Percentiles rank a stretch among this genome's conserved stretches.
phyloP scores from a whole-genome alignment of 2,888 invertebrate genomes.

The Drosophila lutescens region DNA sequence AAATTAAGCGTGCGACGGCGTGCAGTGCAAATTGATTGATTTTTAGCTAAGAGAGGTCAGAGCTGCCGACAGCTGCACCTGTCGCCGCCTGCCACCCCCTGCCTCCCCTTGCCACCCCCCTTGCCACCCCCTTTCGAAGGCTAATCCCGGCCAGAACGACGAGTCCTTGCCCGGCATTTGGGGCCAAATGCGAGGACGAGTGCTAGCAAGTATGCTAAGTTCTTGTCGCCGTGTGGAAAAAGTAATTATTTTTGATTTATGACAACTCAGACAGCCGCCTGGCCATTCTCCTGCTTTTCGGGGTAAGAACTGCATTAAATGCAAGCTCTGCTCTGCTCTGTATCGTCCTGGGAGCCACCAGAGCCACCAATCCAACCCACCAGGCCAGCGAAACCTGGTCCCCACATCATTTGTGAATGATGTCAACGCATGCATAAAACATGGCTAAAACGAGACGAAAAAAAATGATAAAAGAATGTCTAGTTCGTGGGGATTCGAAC shows the following conservation, averaged over 20 bases:
- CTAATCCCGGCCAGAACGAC: constrained; percentile 6
- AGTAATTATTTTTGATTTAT: constrained; percentile 44
- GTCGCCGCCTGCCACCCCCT: neutral
- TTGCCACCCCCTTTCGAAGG: neutral
- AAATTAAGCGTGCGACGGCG: neutral
- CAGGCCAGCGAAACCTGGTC: constrained; percentile 8
- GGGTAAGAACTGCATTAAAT: constrained; percentile 22
- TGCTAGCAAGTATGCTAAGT: constrained; percentile 25
- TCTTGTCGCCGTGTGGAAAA: constrained; percentile 27
- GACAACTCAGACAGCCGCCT: constrained; percentile 36
- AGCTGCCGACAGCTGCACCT: constrained; percentile 8
- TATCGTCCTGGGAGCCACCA: constrained; percentile 1
- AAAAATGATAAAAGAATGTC: neutral
- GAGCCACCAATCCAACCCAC: neutral
- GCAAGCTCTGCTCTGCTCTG: neutral
- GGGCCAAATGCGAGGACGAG: constrained; percentile 2
- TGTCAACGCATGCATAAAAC: constrained; percentile 79
- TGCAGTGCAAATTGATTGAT: constrained; percentile 17
- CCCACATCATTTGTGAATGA: constrained; percentile 74
- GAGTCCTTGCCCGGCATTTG: neutral
- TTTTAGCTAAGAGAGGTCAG: neutral
- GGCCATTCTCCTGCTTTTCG: constrained; percentile 8
- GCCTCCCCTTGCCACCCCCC: neutral
- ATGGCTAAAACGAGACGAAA: constrained; percentile 39
- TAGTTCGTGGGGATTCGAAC: neutral